Base-by-base conservation (phyloP, 2,797 vertebrate genomes). In the Micrastur ruficollis region DNA sequence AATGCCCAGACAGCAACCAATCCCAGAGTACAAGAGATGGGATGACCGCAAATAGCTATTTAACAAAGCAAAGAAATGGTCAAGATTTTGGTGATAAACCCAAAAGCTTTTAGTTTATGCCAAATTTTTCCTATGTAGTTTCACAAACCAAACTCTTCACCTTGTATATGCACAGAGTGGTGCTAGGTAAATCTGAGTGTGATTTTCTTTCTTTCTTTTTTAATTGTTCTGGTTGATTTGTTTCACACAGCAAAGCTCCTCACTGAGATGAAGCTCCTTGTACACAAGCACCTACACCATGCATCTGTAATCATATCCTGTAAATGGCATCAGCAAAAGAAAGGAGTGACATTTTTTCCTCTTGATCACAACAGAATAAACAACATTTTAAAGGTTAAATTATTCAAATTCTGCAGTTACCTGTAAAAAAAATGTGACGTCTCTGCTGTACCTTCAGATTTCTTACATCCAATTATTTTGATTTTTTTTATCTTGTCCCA, bases 341-440 rank as follows among this genome's bases (percentile, higher is more conserved):
- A 97, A 97, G 95, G 53, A 97, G 76, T 96, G 97, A 96, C 96
- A 97, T 96, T 97, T 98, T 96, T 98, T 96, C 94, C 70, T 97
- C 97, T 97, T 97, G 93, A 98, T 98, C 96, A 95, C 89, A 96
- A 97, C 96, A 96, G 97, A 98, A 97, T 92, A 96, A 98, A 98
- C 95, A 97, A 97, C 86, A 96, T 95, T 98, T 98, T 98, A 98
- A 98, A 98, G 98, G 97, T 97, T 98, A 98, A 98, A 96, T 97
- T 97, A 98, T 98, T 98, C 97, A 98, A 97, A 96, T 96, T 97
- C 87, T 95, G 78, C 76, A 80, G 95, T 74, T 97, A 97, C 88
- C 59, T 95, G 73, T 65, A 79, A 66, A 56, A 81, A 96, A 97
- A 92, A 95, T 89, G 92, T 52, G 68, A 86, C 20, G 52, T 63